Percentiles rank a stretch among this genome's conserved stretches.
Evolutionary conservation across 1,140 invertebrate genomes (phyloP).

Genomic region (Drosophila orena): DNA sequence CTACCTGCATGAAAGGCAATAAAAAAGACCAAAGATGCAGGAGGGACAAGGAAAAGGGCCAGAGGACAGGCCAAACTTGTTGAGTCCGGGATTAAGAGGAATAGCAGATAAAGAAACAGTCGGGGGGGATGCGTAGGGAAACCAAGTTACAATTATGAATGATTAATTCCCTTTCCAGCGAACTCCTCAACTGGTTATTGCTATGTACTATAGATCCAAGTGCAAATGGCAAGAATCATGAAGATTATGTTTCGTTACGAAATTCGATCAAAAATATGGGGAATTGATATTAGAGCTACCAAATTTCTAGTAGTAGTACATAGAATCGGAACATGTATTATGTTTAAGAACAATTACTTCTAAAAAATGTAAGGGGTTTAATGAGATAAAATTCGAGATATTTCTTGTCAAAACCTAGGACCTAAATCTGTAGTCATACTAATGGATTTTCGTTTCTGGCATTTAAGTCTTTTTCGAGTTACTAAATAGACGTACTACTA

Average conservation of each 20-base stretch:
- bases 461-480: constrained; percentile 46
- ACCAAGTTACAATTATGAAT: constrained; percentile 62
- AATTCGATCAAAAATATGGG: background rate
- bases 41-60: constrained; percentile 18
- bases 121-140: constrained; percentile 27
- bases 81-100: constrained; percentile 35
- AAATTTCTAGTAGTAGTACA: too few species aligned
- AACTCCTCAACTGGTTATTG: constrained; percentile 42
- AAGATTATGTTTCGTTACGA: constrained; percentile 3
- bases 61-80: constrained; percentile 45
- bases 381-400: background rate
- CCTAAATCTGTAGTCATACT: constrained; percentile 13
- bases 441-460: constrained; percentile 20
- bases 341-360: too few species aligned
- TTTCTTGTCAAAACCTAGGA: constrained; percentile 8
- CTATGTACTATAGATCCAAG: constrained; percentile 17
- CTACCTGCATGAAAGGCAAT: constrained; percentile 47
- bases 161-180: constrained; percentile 48
- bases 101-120: constrained; percentile 42
- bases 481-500: constrained; percentile 28
- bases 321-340: too few species aligned
- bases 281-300: too few species aligned
- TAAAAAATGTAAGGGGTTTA: background rate
- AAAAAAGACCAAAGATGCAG: constrained; percentile 30
- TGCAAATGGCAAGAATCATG: background rate